phyloP scores from a whole-genome alignment of 1,140 invertebrate species.

The Zaprionus ghesquierei region DNA sequence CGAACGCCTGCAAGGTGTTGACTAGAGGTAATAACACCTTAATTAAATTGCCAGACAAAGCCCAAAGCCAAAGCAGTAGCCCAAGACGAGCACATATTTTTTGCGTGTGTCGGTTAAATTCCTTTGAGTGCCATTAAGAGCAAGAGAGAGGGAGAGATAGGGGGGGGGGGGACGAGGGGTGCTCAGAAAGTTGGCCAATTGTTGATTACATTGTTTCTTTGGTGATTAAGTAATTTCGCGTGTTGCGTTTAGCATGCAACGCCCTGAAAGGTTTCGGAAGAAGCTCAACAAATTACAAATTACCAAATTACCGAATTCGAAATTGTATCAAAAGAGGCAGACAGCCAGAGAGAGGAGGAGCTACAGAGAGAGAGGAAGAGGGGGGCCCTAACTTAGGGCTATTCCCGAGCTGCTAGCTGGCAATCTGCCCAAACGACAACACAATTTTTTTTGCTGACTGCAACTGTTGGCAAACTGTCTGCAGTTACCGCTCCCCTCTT shows the following conservation, averaged over 20 bases:
- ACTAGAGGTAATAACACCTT: slow-evolving; percentile 70
- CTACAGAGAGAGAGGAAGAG: neutral
- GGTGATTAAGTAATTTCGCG: slow-evolving; percentile 68
- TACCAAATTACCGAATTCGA: neutral
- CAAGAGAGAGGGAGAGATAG: neutral
- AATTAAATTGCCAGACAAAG: slow-evolving; percentile 71
- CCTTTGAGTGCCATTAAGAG: neutral
- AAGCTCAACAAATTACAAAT: slow-evolving; percentile 39
- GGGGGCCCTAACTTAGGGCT: neutral
- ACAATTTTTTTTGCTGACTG: slow-evolving; percentile 16
- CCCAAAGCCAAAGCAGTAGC: neutral
- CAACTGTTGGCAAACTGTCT: slow-evolving; percentile 29
- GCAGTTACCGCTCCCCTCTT: neutral
- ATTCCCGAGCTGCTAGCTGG: slow-evolving; percentile 47
- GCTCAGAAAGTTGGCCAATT: slow-evolving; percentile 52
- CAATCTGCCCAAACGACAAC: slow-evolving; percentile 48
- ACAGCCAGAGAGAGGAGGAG: neutral
- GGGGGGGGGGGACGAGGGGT: neutral
- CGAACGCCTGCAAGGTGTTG: slow-evolving; percentile 73
- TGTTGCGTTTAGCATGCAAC: slow-evolving; percentile 59
- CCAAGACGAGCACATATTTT: slow-evolving; percentile 18
- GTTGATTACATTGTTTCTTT: slow-evolving; percentile 62
- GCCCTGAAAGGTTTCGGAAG: slow-evolving; percentile 30
- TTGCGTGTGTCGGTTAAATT: slow-evolving; percentile 47
- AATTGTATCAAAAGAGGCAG: neutral